Percentiles rank a stretch among this genome's conserved stretches.
These are phyloP conservation scores for Neolamprologus modestus DNA, from an alignment of 2,113 vertebrate genomes.

Conservation along the genomic window DNA sequence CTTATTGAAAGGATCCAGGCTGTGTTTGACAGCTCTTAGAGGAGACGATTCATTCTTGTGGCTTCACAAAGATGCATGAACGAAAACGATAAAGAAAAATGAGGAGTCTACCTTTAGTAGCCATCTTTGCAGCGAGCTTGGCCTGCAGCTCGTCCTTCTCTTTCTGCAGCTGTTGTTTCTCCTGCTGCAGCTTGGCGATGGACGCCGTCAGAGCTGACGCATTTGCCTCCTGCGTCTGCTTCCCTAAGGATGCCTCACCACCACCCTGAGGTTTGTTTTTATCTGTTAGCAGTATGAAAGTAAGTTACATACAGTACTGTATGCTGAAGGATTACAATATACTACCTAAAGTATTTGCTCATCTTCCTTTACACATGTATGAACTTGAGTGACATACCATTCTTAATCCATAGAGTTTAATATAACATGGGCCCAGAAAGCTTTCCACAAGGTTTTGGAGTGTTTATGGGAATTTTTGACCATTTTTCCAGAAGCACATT, in stretches of 20 bases:
- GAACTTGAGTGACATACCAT: not conserved
- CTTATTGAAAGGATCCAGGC: not conserved
- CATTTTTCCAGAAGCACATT: rapidly evolving
- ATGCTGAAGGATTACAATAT: not conserved
- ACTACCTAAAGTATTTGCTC: not conserved
- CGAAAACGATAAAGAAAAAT: rapidly evolving
- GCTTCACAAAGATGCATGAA: not conserved
- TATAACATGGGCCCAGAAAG: not conserved
- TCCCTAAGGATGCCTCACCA: not conserved
- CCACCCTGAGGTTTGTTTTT: not conserved
- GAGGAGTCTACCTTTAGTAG: not conserved
- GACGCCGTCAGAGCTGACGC: not conserved
- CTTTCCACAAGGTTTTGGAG: not conserved
- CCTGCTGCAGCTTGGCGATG: constrained; percentile 15
- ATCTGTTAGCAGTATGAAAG: not conserved
- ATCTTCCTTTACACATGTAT: not conserved
- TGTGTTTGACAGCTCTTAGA: not conserved
- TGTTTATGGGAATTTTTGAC: not conserved
- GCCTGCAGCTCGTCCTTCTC: constrained; percentile 28
- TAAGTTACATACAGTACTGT: not conserved
- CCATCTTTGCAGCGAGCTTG: not conserved
- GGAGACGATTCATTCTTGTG: not conserved
- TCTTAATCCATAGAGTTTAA: not conserved
- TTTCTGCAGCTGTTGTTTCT: constrained; percentile 28
- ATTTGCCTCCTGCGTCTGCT: constrained; percentile 1